Evolutionary conservation across 2,113 vertebrate genomes (phyloP).

Genomic region (Vireo altiloquus): DNA sequence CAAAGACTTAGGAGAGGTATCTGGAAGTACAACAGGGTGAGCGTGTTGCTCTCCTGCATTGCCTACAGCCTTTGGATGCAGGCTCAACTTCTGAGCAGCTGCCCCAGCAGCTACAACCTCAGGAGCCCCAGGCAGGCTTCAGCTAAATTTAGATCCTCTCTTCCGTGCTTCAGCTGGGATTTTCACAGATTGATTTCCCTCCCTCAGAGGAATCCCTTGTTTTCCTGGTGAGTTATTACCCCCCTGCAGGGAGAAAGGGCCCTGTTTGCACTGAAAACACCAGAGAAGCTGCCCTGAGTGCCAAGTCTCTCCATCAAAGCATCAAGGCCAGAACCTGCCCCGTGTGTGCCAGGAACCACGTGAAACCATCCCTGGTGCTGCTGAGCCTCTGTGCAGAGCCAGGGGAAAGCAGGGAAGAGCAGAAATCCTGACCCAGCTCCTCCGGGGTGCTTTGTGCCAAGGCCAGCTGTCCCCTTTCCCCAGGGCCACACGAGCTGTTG

Average conservation of each 20-base stretch:
- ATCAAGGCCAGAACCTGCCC: background rate
- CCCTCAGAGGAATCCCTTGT: constrained; percentile 1
- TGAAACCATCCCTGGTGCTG: background rate
- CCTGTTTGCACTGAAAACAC: background rate
- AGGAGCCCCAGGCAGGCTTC: background rate
- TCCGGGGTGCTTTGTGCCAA: background rate
- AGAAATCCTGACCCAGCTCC: background rate
- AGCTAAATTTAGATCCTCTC: background rate
- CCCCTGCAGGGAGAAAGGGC: background rate
- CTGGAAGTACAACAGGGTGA: background rate
- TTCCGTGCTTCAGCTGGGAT: background rate
- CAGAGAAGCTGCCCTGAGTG: background rate
- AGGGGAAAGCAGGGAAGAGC: background rate
- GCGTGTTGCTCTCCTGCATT: background rate
- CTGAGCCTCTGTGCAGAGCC: background rate
- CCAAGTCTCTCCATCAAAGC: background rate
- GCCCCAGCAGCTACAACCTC: background rate
- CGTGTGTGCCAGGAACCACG: background rate
- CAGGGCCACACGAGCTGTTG: background rate
- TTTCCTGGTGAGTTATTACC: background rate
- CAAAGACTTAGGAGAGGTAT: background rate
- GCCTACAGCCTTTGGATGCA: background rate
- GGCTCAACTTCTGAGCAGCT: background rate
- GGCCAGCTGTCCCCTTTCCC: background rate
- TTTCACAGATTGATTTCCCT: background rate